Conservation (phyloP, 2,888 invertebrate species). For the Coelinius sp. region DNA sequence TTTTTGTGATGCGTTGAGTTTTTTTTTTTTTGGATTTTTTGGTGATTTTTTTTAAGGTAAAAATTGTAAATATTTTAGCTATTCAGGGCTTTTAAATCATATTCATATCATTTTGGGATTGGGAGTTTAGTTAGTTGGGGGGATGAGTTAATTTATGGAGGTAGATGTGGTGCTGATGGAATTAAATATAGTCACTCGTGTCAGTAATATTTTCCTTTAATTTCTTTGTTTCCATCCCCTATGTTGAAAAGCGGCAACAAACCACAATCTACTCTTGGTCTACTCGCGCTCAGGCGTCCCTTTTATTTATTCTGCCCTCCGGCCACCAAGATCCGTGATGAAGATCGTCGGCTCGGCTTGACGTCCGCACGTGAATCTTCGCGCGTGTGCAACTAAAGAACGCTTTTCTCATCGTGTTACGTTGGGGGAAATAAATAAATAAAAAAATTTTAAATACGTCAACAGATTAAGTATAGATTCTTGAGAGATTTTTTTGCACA, state of each 20-base stretch:
- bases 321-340: constrained; percentile 25
- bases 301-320: constrained; percentile 30
- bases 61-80: background rate
- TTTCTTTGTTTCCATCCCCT: constrained; percentile 22
- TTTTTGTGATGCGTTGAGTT: background rate
- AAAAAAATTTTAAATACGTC: constrained; percentile 27
- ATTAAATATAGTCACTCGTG: constrained; percentile 9
- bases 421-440: constrained; percentile 26
- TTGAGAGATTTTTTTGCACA: constrained; percentile 9
- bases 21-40: background rate
- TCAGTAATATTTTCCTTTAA: constrained; percentile 20
- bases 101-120: background rate
- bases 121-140: background rate
- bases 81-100: background rate
- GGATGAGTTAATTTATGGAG: too few species aligned
- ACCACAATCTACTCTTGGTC: background rate
- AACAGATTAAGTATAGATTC: constrained; percentile 31
- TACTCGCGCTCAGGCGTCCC: constrained; percentile 10
- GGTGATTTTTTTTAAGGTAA: background rate
- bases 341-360: constrained; percentile 25
- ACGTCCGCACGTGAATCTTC: constrained; percentile 30
- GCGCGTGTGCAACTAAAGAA: constrained; percentile 26
- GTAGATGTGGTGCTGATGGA: background rate
- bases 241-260: background rate
- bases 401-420: constrained; percentile 13